Base-by-base conservation (phyloP, 2,888 invertebrate genomes). In the Hydrotaea diabolus region DNA sequence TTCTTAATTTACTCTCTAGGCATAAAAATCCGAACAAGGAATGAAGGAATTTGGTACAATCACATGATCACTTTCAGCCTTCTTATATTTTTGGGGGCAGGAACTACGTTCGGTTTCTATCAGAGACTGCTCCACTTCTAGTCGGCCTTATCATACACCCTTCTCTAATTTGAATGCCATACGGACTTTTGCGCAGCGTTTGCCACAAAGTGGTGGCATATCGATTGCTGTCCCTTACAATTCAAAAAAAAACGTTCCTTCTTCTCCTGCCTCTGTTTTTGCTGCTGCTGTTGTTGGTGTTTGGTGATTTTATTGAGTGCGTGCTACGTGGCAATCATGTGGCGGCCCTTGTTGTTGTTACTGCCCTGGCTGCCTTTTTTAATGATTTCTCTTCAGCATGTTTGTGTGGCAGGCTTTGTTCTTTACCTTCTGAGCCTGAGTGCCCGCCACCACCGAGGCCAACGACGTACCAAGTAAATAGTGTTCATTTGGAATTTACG, bases 321-420 rank as follows among this genome's bases (percentile, higher is more conserved):
- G 88, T 88, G 88, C 88, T 86, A 83, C 87, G 86, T 85, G 85
- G 85, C 85, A 88, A 88, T 88, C 87, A 87, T 85, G 80, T 77
- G 39, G 55, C 59, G n/a, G n/a, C n/a, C n/a, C n/a, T n/a, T 80
- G 81, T 57, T 64, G 43, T 73, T 80, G 88, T 86, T 85, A 83
- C 87, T 23, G 36, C 36, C 8, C 36, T 31, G 83, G 80, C 77
- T 82, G 80, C 71, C 77, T 82, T 84, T 79, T 76, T 78, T 79
- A 59, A 77, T 77, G 66, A 75, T 72, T 57, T 64, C 21, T 46
- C n/a, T 31, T 31, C 31, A 31, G n/a, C n/a, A n/a, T n/a, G n/a
- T 31, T 31, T 31, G 31, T 31, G 31, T 23, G 36, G 46, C 23
- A 15, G n/a, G 13, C 46, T 62, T 62, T 59, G 73, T 69, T 77